phyloP scores from a whole-genome alignment of 2,888 invertebrate species.

The Eilema griseolum region DNA sequence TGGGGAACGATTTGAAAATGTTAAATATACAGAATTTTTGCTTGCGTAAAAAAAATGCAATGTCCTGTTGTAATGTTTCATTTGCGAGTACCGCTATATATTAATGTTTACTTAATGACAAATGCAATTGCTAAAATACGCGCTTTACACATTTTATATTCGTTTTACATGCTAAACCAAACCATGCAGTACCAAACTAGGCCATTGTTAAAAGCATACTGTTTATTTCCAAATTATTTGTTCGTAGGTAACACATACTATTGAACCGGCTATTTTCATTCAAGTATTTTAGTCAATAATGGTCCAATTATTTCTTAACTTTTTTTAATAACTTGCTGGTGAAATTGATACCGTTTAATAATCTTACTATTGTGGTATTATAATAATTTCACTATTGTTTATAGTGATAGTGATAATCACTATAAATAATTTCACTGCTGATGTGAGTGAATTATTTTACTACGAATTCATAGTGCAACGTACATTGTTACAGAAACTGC shows the following conservation, averaged over 20 bases:
- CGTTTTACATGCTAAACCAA: no score
- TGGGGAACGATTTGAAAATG: not conserved
- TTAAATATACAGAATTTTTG: not conserved
- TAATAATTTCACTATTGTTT: no score
- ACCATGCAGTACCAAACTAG: no score
- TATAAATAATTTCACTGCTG: no score
- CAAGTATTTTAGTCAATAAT: not conserved
- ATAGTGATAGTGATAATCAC: no score
- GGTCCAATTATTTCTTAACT: no score
- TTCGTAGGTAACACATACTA: no score
- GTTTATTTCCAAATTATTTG: no score
- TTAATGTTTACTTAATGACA: not conserved
- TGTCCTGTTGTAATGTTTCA: not conserved
- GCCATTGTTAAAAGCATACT: no score
- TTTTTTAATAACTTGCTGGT: not conserved
- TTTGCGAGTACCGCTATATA: not conserved
- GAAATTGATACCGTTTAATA: not conserved
- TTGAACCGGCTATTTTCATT: not conserved
- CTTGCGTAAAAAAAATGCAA: no score
- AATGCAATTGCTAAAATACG: not conserved
- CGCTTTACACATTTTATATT: not conserved
- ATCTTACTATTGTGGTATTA: no score
- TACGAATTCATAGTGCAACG: not conserved
- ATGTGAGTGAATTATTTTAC: no score
- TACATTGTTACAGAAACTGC: slow-evolving; percentile 89